Evolutionary conservation across 2,797 vertebrate species (phyloP).

Genomic region (Chaetophractus vellerosus): DNA sequence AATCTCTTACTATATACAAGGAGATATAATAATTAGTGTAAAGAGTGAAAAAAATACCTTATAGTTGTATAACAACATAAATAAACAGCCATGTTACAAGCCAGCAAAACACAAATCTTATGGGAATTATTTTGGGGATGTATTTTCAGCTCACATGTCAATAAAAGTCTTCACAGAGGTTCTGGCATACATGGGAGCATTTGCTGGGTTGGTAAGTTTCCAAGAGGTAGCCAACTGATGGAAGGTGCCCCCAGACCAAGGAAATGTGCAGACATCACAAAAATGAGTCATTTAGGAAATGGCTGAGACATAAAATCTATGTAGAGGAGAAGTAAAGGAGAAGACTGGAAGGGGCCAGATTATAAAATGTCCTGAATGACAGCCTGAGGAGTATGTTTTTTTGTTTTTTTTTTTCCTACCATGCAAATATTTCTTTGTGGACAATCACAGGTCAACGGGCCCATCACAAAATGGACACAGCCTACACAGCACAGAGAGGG

Average conservation of each 20-base stretch:
- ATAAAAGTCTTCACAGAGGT: neutral
- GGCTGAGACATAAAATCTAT: neutral
- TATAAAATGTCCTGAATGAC: neutral
- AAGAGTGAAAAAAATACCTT: neutral
- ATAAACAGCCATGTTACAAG: neutral
- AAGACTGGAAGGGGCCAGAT: neutral
- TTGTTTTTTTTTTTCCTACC: neutral
- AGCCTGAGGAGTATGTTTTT: neutral
- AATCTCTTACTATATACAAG: neutral
- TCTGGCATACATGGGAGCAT: rapidly evolving
- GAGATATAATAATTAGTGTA: neutral
- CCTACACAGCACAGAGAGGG: neutral
- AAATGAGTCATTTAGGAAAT: neutral
- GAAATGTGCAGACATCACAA: neutral
- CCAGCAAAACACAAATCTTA: neutral
- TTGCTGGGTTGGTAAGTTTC: neutral
- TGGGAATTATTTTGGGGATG: neutral
- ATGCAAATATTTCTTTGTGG: constrained; percentile 85
- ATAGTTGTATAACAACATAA: neutral
- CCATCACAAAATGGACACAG: constrained; percentile 78
- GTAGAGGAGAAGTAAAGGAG: neutral
- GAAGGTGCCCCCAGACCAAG: neutral
- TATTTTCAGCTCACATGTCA: neutral
- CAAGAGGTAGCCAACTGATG: neutral
- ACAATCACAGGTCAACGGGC: constrained; percentile 81